Base-by-base conservation (phyloP, 2,797 vertebrate genomes). In the Synanceia verrucosa region DNA sequence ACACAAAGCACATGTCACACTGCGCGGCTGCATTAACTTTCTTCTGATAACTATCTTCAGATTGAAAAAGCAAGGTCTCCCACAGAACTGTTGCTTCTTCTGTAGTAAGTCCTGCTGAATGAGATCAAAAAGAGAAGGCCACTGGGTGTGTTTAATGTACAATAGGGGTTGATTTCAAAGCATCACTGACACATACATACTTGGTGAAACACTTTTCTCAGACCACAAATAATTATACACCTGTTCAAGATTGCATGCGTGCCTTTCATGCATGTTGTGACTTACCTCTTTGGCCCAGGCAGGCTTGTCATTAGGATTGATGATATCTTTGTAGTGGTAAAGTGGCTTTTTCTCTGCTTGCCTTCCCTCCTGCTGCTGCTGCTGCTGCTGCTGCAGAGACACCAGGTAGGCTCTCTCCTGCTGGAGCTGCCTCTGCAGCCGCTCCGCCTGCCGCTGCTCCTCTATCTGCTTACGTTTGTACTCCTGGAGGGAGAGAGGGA, bases 391-490 rank as follows among this genome's bases (percentile, higher is more conserved):
- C 4, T 97, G 92, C 61, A 98, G 94, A 56, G 97, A 98, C 55
- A 97, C 97, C 83, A 99, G 92, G 84, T 96, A 98, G 87, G 96
- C 96, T 52, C 96, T 71, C 83, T 99, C 98, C 89, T 98, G 96
- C 81, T 98, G 96, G 36, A 99, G 94, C 83, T 98, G 96, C 83
- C 96, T 93, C 92, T 99, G 97, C n/a, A 99, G 92, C 37, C 97
- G 92, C 87, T 99, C 98, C 0, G 97, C 97, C 89, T 99, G 98
- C 78, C 96, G 93, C 91, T 99, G 98, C 86, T 99, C 98, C 92
- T 98, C 97, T 57, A 97, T 48, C 86, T 99, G 97, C 89, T 99
- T 99, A 58, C 97, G 96, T 77, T 99, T 99, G 82, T 99, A 99
- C 82, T 98, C 97, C 98, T 99, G 61, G 28, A 59, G 47, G 41